Evolutionary conservation across 2,113 vertebrate species (phyloP).

Genomic region (Eleginops maclovinus): DNA sequence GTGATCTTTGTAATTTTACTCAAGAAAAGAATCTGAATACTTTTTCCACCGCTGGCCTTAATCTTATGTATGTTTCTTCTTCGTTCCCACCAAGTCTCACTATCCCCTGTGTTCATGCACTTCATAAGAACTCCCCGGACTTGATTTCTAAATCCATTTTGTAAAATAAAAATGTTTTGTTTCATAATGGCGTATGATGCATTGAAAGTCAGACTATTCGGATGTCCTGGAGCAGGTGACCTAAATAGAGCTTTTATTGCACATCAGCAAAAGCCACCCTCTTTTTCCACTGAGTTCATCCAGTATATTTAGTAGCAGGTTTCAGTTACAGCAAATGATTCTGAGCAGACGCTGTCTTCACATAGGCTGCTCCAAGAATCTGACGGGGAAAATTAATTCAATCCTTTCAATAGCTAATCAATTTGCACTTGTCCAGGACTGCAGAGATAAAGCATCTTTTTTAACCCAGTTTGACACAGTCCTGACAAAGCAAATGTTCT

Average conservation of each 20-base stretch:
- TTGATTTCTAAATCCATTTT: too few species aligned
- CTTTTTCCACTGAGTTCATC: neutral
- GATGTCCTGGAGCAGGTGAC: too few species aligned
- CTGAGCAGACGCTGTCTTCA: constrained; percentile 44
- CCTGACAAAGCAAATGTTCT: too few species aligned
- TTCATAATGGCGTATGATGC: too few species aligned
- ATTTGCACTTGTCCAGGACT: constrained; percentile 51
- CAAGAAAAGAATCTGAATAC: too few species aligned
- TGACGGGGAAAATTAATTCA: constrained; percentile 45
- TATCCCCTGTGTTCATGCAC: too few species aligned
- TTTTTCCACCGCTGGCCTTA: too few species aligned
- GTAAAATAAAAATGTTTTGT: too few species aligned
- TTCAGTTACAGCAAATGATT: constrained; percentile 35
- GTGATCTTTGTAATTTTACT: too few species aligned
- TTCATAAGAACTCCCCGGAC: too few species aligned
- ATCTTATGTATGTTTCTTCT: too few species aligned
- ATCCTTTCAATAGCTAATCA: constrained; percentile 53
- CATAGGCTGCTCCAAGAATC: constrained; percentile 35
- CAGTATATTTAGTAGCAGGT: constrained; percentile 1
- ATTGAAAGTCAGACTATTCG: too few species aligned
- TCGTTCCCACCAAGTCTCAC: neutral
- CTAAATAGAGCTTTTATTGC: constrained; percentile 1
- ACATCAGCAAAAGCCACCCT: neutral
- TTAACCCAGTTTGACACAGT: neutral
- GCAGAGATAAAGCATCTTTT: constrained; percentile 26